phyloP scores from a whole-genome alignment of 2,113 vertebrate species.

The Tapirus terrestris region DNA sequence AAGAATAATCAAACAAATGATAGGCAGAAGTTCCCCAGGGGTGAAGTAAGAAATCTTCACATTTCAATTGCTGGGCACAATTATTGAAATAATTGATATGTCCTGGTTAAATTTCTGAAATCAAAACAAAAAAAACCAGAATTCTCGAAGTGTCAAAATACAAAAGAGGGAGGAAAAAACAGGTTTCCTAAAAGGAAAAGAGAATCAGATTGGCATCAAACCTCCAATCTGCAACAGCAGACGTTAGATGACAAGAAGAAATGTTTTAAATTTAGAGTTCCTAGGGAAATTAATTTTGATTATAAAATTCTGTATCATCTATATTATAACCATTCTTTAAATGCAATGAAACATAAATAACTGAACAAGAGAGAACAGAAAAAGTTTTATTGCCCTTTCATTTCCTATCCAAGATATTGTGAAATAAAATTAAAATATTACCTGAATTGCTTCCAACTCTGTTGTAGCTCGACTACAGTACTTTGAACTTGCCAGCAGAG shows the following conservation, averaged over 20 bases:
- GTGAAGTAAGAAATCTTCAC: background rate
- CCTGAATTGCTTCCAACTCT: background rate
- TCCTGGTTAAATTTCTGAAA: background rate
- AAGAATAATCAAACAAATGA: background rate
- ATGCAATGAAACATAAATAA: background rate
- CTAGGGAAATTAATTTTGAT: background rate
- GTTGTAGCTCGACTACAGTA: background rate
- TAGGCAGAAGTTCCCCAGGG: background rate
- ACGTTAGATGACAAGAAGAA: background rate
- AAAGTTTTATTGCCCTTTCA: background rate
- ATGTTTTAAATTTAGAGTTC: background rate
- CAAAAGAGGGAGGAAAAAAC: background rate
- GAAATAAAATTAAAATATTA: background rate
- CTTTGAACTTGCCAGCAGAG: background rate
- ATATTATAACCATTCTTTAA: background rate
- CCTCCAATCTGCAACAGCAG: background rate
- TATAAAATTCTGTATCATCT: background rate
- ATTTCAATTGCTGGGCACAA: background rate
- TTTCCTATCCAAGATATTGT: background rate
- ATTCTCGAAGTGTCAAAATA: background rate
- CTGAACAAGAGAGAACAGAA: background rate
- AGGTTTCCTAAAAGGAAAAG: background rate
- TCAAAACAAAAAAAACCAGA: background rate
- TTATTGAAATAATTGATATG: slow-evolving; percentile 2
- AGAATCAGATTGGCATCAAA: background rate